Evolutionary conservation across 2,888 invertebrate genomes (phyloP), one percentile per base, ranked within the genome.

Genomic region (Xanthorhoe designata): DNA sequence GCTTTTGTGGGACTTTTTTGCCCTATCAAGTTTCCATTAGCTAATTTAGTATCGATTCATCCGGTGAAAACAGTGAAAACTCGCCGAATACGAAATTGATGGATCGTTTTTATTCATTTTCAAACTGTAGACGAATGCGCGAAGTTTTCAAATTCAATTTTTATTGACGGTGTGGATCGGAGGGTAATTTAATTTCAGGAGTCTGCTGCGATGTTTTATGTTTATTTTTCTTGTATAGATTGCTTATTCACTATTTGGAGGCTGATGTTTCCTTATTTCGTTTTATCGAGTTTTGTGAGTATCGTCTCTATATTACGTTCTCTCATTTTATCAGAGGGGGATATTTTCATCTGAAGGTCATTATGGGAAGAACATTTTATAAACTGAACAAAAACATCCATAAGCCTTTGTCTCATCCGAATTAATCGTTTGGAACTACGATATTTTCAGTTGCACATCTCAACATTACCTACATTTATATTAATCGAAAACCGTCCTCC

Each of bases 11-110:
- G 87, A 75, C 82, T 91, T 92, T 91, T 92, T 91, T 90, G 90
- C 82, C 87, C 91, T 90, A 92, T 92, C 92, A 92, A 91, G 89
- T 92, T 92, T 92, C 91, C 92, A 92, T 92, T 92, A 92, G 91
- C 91, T 92, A 92, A 92, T 92, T 91, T 88, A 86, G 80, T 89
- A 91, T 92, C 88, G 92, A 82, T 85, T 81, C 76, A 77, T 76
- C 82, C 85, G 84, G 87, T 80, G 84, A 82, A 86, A 87, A 82
- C 85, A 82, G 86, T 79, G 84, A 82, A 87, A 88, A 82, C 85
- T 88, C 82, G 81, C 75, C 80, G 74, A 82, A 86, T 89, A 82
- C 81, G 74, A 74, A 85, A 85, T 87, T 91, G 91, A 92, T 91
- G 88, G 90, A 91, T 91, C 86, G 88, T 87, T 89, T 89, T 89